Conservation (phyloP, 2,797 vertebrate species). For the Pseudopleuronectes americanus region DNA sequence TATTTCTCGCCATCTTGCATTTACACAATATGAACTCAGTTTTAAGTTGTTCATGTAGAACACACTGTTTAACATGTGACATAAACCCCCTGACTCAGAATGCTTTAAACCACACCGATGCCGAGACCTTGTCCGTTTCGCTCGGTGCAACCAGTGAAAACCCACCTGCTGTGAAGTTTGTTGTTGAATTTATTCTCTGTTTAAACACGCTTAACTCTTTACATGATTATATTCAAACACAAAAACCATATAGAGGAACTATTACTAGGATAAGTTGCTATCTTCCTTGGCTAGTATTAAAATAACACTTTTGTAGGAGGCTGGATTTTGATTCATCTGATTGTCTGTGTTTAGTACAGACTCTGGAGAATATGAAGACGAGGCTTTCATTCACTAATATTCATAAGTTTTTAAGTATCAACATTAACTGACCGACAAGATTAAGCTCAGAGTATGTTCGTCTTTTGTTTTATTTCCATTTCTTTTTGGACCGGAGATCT, state of each 20-base stretch:
- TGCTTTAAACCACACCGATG: slow-evolving; percentile 32
- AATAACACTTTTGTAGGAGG: slow-evolving; percentile 4
- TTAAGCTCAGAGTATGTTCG: slow-evolving; percentile 47
- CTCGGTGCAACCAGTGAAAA: slow-evolving; percentile 23
- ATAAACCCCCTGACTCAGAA: slow-evolving; percentile 44
- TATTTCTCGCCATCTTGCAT: slow-evolving; percentile 62
- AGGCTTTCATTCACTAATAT: slow-evolving; percentile 10
- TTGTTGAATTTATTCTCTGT: slow-evolving; percentile 38
- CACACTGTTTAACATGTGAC: slow-evolving; percentile 30
- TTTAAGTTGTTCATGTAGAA: slow-evolving; percentile 50
- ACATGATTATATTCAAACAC: slow-evolving; percentile 46
- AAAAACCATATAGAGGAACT: slow-evolving; percentile 43
- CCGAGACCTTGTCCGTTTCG: slow-evolving; percentile 28
- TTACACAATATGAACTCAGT: slow-evolving; percentile 66
- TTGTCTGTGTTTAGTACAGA: slow-evolving; percentile 37
- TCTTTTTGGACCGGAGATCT: slow-evolving; percentile 40
- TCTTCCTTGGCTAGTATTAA: slow-evolving; percentile 23
- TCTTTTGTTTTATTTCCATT: slow-evolving; percentile 21
- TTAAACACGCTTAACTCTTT: slow-evolving; percentile 44
- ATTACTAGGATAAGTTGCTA: slow-evolving; percentile 1
- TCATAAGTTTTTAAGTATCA: slow-evolving; percentile 12
- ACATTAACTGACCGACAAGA: slow-evolving; percentile 11
- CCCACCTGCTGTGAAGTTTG: slow-evolving; percentile 32
- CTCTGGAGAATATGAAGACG: slow-evolving; percentile 25
- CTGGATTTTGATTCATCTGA: slow-evolving; percentile 21